Evolutionary conservation across 2,113 vertebrate genomes (phyloP), one percentile per base, ranked within the genome.

Genomic region (Daphoenositta chrysoptera): DNA sequence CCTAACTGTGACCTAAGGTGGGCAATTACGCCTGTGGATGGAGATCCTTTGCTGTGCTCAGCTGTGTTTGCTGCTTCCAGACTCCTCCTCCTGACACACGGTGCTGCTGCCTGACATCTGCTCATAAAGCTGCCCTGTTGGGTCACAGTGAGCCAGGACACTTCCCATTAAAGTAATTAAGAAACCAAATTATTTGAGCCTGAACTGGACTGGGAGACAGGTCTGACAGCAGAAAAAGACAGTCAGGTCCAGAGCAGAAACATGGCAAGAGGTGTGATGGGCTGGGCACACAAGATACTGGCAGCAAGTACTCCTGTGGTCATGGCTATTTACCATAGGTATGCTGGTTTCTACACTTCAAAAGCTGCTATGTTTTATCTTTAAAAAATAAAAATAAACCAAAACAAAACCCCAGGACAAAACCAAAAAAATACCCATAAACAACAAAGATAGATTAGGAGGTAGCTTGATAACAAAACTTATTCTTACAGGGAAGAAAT

Each of bases 41-140:
- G 50, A 45, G 60, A 75, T 16, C 23, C 42, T 56, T 24, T 39
- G 35, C 47, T 44, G 45, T 28, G 47, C 39, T 63, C 47, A 58
- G 56, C 13, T 15, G 21, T 18, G 53, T 37, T 18, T 68, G 13
- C 57, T 47, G 24, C 30, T 83, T 48, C 24, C 66, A 64, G 47
- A 12, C 35, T 45, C 31, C 31, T 80, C 71, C 30, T 73, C 31
- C 42, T 68, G 42, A n/a, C 11, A 40, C 47, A 47, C 0, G 1
- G 18, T 30, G 64, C 48, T 81, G 20, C 30, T 73, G 58, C 21
- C 35, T 0, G 0, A 31, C 11, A 48, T 22, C 24, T 35, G 20
- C 30, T 82, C 14, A 23, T 5, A 56, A 48, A 64, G n/a, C 53
- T 88, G 48, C 22, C 21, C 16, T 1, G 2, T 33, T 40, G 56